These are phyloP conservation scores for Torymus tubicola DNA, from an alignment of 2,888 invertebrate species.

Conservation along the genomic window DNA sequence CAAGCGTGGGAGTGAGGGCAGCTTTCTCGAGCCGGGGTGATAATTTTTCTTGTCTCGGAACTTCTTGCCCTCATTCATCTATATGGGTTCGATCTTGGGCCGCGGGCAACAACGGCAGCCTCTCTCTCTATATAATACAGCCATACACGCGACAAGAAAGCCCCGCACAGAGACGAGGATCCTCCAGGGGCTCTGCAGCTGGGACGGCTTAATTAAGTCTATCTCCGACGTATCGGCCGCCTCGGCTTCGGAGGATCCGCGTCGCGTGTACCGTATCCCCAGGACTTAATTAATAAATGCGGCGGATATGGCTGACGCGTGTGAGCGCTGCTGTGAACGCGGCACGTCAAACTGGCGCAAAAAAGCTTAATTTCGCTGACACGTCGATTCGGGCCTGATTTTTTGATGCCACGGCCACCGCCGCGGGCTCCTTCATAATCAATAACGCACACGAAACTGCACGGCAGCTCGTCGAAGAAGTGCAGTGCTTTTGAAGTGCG, in stretches of 20 bases:
- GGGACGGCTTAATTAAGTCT: constrained; percentile 53
- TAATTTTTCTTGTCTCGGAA: constrained; percentile 34
- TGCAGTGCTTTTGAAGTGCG: too few species aligned
- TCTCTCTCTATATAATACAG: neutral
- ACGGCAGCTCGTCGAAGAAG: too few species aligned
- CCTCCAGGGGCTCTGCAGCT: constrained; percentile 28
- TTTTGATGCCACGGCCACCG: too few species aligned
- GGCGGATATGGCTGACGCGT: neutral
- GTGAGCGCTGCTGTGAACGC: too few species aligned
- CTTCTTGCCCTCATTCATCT: constrained; percentile 16
- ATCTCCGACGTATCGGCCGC: constrained; percentile 46
- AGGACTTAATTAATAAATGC: constrained; percentile 51
- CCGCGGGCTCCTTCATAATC: too few species aligned
- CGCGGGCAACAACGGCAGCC: neutral
- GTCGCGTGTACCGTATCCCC: constrained; percentile 18
- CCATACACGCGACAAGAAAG: constrained; percentile 15
- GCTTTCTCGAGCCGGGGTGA: neutral
- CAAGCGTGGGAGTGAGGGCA: neutral
- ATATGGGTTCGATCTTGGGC: neutral
- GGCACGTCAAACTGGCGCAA: neutral
- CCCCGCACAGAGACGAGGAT: constrained; percentile 14
- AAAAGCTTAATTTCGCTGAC: constrained; percentile 11
- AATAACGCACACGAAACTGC: too few species aligned
- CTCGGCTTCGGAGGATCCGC: constrained; percentile 29
- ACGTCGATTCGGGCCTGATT: neutral